These are phyloP conservation scores for Brachyrhaphis roseni DNA, from an alignment of 2,797 vertebrate species.

Conservation along the genomic window DNA sequence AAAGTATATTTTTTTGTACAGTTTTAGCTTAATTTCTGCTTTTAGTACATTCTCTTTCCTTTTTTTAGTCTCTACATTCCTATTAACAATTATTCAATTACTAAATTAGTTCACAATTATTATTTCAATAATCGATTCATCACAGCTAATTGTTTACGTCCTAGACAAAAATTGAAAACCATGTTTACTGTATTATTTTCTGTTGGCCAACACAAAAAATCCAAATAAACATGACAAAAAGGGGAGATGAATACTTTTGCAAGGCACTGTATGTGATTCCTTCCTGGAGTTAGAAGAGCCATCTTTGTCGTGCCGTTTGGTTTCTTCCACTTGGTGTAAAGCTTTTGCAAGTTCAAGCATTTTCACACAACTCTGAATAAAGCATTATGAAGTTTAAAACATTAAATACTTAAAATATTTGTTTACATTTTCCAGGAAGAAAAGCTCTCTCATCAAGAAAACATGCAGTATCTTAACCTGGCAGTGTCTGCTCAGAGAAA, in stretches of 20 bases:
- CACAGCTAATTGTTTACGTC: too few relatives aligned
- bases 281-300: too few relatives aligned
- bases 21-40: too few relatives aligned
- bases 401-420: background rate
- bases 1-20: too few relatives aligned
- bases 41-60: too few relatives aligned
- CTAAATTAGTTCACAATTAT: too few relatives aligned
- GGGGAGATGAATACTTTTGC: background rate
- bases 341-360: too few relatives aligned
- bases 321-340: too few relatives aligned
- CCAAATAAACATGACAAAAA: background rate
- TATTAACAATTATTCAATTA: too few relatives aligned
- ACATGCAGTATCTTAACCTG: slow-evolving; percentile 88
- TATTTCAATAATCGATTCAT: too few relatives aligned
- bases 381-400: background rate
- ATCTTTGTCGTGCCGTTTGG: too few relatives aligned
- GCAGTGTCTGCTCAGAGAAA: slow-evolving; percentile 78
- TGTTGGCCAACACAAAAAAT: background rate
- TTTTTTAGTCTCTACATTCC: too few relatives aligned
- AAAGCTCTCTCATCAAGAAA: slow-evolving; percentile 85
- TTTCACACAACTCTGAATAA: background rate
- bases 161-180: background rate
- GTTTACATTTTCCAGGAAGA: slow-evolving; percentile 76
- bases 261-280: background rate
- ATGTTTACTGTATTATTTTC: background rate